Evolutionary conservation across 2,113 vertebrate genomes (phyloP).

Genomic region (Salvelinus alpinus): DNA sequence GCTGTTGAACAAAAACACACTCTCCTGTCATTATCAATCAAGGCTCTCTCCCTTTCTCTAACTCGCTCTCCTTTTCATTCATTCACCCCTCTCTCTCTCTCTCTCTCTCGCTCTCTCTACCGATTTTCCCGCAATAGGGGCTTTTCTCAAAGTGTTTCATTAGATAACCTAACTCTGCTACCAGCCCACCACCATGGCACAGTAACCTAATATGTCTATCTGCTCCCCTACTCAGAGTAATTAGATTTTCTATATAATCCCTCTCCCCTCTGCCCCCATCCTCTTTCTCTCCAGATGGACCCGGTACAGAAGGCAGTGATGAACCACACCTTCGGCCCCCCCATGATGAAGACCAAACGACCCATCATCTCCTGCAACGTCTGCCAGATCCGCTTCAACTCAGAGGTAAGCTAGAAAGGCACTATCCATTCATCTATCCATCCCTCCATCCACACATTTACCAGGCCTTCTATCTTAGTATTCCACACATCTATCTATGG

Average conservation of each 20-base stretch:
- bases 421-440: neutral
- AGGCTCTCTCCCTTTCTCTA: slow-evolving; percentile 18
- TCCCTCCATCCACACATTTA: no score
- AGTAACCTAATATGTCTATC: neutral
- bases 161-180: no score
- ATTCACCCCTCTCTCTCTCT: slow-evolving; percentile 12
- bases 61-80: slow-evolving; percentile 18
- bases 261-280: neutral
- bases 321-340: slow-evolving; percentile 83
- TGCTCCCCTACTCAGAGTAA: no score
- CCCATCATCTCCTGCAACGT: slow-evolving; percentile 88
- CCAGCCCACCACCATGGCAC: neutral
- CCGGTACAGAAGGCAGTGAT: slow-evolving; percentile 86
- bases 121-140: neutral
- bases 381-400: slow-evolving; percentile 91
- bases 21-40: slow-evolving; percentile 56
- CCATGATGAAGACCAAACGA: slow-evolving; percentile 81
- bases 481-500: neutral
- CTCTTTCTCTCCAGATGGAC: slow-evolving; percentile 79
- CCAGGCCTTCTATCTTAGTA: neutral
- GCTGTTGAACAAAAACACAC: slow-evolving; percentile 26
- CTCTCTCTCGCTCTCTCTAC: slow-evolving; percentile 34
- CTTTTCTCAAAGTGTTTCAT: neutral
- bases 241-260: no score
- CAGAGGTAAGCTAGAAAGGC: slow-evolving; percentile 80